Evolutionary conservation across 2,888 invertebrate genomes (phyloP).

Genomic region (Tanytarsus gracilentus): DNA sequence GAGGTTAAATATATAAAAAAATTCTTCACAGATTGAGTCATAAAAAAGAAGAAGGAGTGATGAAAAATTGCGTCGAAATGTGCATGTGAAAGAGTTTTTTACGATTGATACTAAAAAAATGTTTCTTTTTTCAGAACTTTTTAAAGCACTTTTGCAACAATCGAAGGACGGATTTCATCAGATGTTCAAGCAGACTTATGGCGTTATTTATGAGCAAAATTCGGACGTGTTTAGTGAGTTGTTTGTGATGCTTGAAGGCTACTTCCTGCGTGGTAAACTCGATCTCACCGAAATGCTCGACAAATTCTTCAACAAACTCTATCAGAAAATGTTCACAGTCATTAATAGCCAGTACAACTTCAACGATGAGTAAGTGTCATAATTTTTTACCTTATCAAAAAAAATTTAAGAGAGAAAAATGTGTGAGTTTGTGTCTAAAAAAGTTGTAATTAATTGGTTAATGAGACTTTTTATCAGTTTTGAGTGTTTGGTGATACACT

Average conservation of each 20-base stretch:
- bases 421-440: background rate
- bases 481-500: background rate
- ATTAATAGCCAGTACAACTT: slow-evolving; percentile 88
- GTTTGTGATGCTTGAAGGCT: slow-evolving; percentile 80
- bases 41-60: no score
- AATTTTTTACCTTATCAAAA: background rate
- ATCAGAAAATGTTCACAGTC: slow-evolving; percentile 93
- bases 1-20: no score
- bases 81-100: no score
- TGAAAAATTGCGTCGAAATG: no score
- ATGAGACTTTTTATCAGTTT: slow-evolving; percentile 12
- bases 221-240: slow-evolving; percentile 86
- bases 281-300: slow-evolving; percentile 83
- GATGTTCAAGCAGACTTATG: slow-evolving; percentile 94
- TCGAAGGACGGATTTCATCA: slow-evolving; percentile 83
- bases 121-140: slow-evolving; percentile 88
- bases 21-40: no score
- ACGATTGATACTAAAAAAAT: no score
- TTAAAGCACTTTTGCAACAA: slow-evolving; percentile 70
- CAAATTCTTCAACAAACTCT: slow-evolving; percentile 82
- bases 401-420: background rate
- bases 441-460: slow-evolving; percentile 22
- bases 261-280: slow-evolving; percentile 76
- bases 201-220: slow-evolving; percentile 89
- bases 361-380: slow-evolving; percentile 64